Base-by-base conservation (phyloP, 2,113 vertebrate species). In the Coturnix japonica region DNA sequence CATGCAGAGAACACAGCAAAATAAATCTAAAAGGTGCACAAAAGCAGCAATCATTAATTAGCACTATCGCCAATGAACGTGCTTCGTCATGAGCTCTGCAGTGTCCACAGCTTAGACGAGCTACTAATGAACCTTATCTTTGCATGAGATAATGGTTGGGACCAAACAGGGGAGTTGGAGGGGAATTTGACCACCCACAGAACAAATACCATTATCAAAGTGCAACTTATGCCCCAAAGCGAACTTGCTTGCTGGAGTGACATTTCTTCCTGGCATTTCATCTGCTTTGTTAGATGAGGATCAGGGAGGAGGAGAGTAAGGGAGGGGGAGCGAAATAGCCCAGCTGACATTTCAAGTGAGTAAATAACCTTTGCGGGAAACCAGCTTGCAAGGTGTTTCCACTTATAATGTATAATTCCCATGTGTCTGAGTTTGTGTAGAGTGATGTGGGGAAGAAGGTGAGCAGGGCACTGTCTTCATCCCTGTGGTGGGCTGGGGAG, bases 111-210 rank as follows among this genome's bases (percentile, higher is more conserved):
- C 79, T 89, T 85, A 65, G 87, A 95, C 94, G 69, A 96, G 87
- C 85, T 95, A 44, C 81, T 94, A 94, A 95, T 92, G 82, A 94
- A 91, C 74, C 96, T 97, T 97, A 97, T 97, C 96, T 97, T 81
- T 93, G 64, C 3, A 0, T 85, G 73, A 96, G 90, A 96, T 95
- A 95, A 93, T 87, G 95, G 87, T 96, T 96, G 93, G 93, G 91
- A 96, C 96, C 94, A 51, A 90, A 87, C 82, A 81, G 60, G 78
- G 60, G 87, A 80, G 92, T 89, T 61, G 66, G 64, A 95, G 87
- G 65, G 73, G 95, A 96, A 86, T 87, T 91, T 94, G 96, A 90
- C 97, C 96, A 97, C 96, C 96, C 97, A 97, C 94, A 92, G 95
- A 76, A 91, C 89, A 96, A 96, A 96, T 86, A 95, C 51, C 81